A percentile compares a stretch with the other conserved stretches of the same genome.
Evolutionary conservation across 2,113 vertebrate genomes (phyloP).

Genomic region (Orientallactaga bullata): DNA sequence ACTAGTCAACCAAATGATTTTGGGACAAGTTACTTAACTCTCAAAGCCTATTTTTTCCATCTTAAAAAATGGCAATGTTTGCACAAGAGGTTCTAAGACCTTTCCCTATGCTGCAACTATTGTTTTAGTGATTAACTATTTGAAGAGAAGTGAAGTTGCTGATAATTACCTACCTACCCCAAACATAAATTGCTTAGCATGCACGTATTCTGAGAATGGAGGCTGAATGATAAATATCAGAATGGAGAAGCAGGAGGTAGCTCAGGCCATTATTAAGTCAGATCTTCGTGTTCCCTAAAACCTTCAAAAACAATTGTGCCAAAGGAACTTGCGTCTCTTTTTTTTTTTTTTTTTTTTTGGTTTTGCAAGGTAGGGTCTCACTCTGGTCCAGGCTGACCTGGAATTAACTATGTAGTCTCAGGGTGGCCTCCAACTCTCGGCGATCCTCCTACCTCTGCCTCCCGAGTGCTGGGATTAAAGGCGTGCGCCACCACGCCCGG

Average conservation of each 20-base stretch:
- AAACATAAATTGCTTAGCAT: not conserved
- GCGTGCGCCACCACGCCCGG: too few species aligned
- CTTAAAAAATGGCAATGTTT: conserved; percentile 13
- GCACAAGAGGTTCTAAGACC: conserved; percentile 12
- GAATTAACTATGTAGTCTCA: too few species aligned
- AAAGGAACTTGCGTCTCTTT: too few species aligned
- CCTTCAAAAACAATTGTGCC: not conserved
- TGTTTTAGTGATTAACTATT: not conserved
- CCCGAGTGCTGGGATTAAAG: too few species aligned
- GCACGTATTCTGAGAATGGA: not conserved
- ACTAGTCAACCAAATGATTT: conserved; percentile 21
- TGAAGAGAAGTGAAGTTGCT: not conserved
- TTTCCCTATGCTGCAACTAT: not conserved
- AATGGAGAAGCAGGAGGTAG: not conserved
- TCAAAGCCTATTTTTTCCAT: conserved; percentile 5
- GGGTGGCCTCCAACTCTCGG: too few species aligned
- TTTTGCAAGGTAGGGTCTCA: too few species aligned
- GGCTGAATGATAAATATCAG: not conserved
- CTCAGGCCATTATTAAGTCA: not conserved
- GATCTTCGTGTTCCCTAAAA: not conserved
- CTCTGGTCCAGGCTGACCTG: too few species aligned
- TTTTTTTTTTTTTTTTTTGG: too few species aligned
- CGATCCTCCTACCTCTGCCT: too few species aligned
- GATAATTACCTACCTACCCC: not conserved
- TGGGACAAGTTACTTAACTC: not conserved